Evolutionary conservation across 2,113 vertebrate species (phyloP).

Genomic region (Andinoacara biseriatus): DNA sequence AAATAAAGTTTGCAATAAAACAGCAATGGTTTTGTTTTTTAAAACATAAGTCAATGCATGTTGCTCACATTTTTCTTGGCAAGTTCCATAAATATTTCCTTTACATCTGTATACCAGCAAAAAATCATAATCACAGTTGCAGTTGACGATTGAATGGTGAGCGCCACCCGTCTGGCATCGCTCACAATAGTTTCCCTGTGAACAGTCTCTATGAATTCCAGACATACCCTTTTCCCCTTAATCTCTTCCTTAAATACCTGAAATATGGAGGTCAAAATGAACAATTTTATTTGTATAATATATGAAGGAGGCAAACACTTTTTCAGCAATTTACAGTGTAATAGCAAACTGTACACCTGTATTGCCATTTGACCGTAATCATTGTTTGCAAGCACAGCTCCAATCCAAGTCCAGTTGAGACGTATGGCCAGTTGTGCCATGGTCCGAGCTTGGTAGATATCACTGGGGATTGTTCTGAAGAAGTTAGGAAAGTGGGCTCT

Average conservation of each 20-base stretch:
- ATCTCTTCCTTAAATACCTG: constrained; percentile 76
- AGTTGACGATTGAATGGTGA: constrained; percentile 69
- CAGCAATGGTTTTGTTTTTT: background rate
- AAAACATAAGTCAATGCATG: background rate
- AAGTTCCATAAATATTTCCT: constrained; percentile 72
- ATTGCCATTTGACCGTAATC: background rate
- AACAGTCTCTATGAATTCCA: constrained; percentile 78
- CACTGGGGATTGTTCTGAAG: constrained; percentile 83
- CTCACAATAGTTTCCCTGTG: constrained; percentile 60
- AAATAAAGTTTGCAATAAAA: background rate
- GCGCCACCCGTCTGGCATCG: constrained; percentile 68
- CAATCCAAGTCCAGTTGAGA: constrained; percentile 9
- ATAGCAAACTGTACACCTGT: constrained; percentile 2
- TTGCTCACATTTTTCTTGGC: constrained; percentile 70
- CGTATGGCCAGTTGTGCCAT: constrained; percentile 68
- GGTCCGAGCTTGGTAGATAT: constrained; percentile 77
- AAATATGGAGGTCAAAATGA: background rate
- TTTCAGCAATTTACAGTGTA: background rate
- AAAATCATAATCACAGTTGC: constrained; percentile 79
- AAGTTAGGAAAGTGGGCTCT: constrained; percentile 71
- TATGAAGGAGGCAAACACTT: background rate
- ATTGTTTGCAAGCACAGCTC: background rate
- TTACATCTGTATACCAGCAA: constrained; percentile 75
- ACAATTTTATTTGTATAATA: background rate
- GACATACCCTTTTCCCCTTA: constrained; percentile 64